Base-by-base conservation (phyloP, 2,888 invertebrate genomes). In the Nomada ferruginata region DNA sequence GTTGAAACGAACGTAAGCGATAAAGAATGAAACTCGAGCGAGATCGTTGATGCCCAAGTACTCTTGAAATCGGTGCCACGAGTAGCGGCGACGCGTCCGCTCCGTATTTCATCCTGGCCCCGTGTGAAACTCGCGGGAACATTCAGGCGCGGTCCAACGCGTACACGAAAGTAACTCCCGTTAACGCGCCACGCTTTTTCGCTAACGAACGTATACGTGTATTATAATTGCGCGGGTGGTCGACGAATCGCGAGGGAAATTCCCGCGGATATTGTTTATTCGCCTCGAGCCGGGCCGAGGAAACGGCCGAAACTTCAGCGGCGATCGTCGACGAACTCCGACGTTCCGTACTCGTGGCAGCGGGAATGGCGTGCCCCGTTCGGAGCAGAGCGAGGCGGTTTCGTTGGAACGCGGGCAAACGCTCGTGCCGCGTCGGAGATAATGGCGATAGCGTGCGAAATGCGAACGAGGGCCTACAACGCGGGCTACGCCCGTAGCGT, bases 381-480 rank as follows among this genome's bases (percentile, higher is more conserved):
- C 15, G 47, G 47, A 47, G 47, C 47, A 1, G 9, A 36, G 36
- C 47, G 15, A 15, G 15, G 47, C 13, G 47, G 79, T 83, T 79
- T 53, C 66, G 65, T 83, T 72, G 80, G 84, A 84, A 78, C 69
- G 66, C 71, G 68, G 78, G 76, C 77, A 69, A 15, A 20, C 7
- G 7, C 26, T 20, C 9, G 60, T 52, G 68, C 65, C 29, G 63
- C 84, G 85, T 86, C 86, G 84, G 78, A 83, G 82, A 87, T 90
- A 90, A 90, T 87, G 86, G 89, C 87, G 83, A 82, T 87, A 83
- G 79, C 85, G 85, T 86, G 87, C 73, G 81, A 79, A 85, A 84
- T 72, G 79, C 76, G 77, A 76, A 69, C 65, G 76, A 75, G 77
- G 76, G 66, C 82, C 77, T 2, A 13, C 5, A 36, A 36, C 65